phyloP scores from a whole-genome alignment of 2,113 vertebrate genomes.

The Spea multiplicata region DNA sequence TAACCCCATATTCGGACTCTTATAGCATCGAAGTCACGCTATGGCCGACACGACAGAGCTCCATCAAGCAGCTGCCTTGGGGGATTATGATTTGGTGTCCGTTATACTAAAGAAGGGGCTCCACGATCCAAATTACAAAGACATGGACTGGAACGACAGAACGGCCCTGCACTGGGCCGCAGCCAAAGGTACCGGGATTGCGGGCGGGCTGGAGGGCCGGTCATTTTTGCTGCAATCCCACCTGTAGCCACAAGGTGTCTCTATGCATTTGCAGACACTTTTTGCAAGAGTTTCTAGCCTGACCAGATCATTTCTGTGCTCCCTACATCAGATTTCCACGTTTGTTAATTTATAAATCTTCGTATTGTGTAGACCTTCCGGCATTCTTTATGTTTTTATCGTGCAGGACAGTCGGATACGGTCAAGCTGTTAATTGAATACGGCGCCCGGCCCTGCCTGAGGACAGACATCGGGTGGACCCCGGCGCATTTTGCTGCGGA shows the following conservation, averaged over 20 bases:
- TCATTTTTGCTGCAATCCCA: too few species aligned
- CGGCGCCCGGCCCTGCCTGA: constrained; percentile 74
- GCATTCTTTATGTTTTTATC: neutral
- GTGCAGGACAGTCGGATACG: constrained; percentile 71
- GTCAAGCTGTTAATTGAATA: constrained; percentile 72
- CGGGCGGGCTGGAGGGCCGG: too few species aligned
- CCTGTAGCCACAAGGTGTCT: too few species aligned
- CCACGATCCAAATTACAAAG: constrained; percentile 80
- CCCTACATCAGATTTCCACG: too few species aligned
- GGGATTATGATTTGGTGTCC: constrained; percentile 63
- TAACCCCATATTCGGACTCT: neutral
- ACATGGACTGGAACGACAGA: constrained; percentile 81
- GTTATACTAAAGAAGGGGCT: constrained; percentile 68
- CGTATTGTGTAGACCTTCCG: too few species aligned
- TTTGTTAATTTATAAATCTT: too few species aligned
- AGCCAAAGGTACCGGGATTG: constrained; percentile 67
- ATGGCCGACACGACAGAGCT: constrained; percentile 75
- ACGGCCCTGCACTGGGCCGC: constrained; percentile 90
- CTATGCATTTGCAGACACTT: too few species aligned
- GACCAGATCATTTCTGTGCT: neutral
- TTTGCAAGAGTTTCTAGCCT: neutral
- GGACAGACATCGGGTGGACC: constrained; percentile 79
- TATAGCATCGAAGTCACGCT: neutral
- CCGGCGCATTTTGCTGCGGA: constrained; percentile 84
- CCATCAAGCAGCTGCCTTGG: constrained; percentile 81